phyloP scores from a whole-genome alignment of 2,113 vertebrate species.

The Piaya cayana region DNA sequence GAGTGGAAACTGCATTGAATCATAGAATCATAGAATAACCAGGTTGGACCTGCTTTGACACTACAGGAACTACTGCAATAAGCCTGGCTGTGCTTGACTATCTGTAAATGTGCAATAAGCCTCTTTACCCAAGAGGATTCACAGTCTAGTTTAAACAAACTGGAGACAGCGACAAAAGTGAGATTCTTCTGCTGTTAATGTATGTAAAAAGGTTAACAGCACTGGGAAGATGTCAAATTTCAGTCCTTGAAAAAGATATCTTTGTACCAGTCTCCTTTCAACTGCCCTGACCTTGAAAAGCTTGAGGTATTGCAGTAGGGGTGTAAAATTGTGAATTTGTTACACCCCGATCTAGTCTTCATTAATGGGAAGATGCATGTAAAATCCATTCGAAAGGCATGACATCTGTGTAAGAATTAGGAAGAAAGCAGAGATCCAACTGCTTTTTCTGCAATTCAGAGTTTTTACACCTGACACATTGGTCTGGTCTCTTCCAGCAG shows the following conservation, averaged over 20 bases:
- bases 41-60: accelerated
- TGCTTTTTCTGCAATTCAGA: neutral
- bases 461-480: neutral
- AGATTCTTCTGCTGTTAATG: neutral
- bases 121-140: neutral
- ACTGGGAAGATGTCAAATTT: neutral
- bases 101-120: neutral
- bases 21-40: too few species aligned
- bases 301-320: neutral
- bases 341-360: neutral
- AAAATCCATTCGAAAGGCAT: neutral
- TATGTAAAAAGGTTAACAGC: neutral
- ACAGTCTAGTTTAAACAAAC: neutral
- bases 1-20: neutral
- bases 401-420: neutral
- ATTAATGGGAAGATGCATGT: neutral
- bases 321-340: neutral
- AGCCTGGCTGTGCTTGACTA: neutral
- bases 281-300: neutral
- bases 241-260: neutral
- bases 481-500: neutral
- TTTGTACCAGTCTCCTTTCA: neutral
- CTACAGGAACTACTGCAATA: neutral
- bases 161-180: neutral
- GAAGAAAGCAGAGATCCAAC: neutral